Base-by-base conservation (phyloP, 2,113 vertebrate species). In the Neotragus pygmaeus region DNA sequence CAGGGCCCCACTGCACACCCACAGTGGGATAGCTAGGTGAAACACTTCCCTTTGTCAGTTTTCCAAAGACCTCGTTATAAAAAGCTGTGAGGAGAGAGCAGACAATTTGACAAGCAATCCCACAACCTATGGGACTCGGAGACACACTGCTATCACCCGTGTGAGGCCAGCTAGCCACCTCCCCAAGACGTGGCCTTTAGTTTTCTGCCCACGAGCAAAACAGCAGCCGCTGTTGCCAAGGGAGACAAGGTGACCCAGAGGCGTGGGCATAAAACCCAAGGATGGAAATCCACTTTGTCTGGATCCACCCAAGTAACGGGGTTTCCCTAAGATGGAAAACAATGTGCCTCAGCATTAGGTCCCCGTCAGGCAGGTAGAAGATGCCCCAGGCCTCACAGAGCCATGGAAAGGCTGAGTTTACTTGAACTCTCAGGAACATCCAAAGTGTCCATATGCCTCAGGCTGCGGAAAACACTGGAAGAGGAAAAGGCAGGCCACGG, bases 191-290 rank as follows among this genome's bases (percentile, higher is more conserved):
- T 84, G 87, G 91, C 96, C 96, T 97, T 98, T 95, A 66, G 84
- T 82, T 93, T 82, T 95, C 90, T 95, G 84, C 92, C 93, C 58
- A 94, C 12, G 45, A 93, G 83, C 96, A 97, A 93, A 97, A 96
- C 96, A 96, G 90, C 87, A 93, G 97, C 81, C 45, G 73, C 93
- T 80, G 83, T 91, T 97, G 95, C 91, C 96, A 94, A 88, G 82
- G 78, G 93, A 97, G 90, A 96, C 93, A 94, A 96, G 87, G 95
- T 89, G 87, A 97, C 87, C 96, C 93, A 94, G 89, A 92, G 96
- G 94, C 51, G 60, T 92, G 96, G 96, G 97, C 95, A 88, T 45
- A 90, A 84, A 94, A 97, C 47, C 96, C 80, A 27, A 53, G 88
- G 89, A 96, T 88, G 89, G 88, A 96, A 96, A 97, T 94, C 87